These are phyloP conservation scores for Mormyrus hasselquistii DNA, from an alignment of 2,797 vertebrate genomes.

Conservation along the genomic window DNA sequence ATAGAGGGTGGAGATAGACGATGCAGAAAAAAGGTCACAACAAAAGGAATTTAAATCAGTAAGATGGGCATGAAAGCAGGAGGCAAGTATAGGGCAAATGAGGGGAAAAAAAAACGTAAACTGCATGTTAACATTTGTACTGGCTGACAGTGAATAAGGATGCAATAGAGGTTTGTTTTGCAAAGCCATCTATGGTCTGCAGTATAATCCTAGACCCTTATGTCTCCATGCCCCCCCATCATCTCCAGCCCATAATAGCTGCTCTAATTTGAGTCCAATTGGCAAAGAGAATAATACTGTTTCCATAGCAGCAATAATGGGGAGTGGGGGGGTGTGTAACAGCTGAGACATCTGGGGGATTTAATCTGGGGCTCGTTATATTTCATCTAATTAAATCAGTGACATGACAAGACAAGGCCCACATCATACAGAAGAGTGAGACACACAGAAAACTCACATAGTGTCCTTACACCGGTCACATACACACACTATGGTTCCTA, in stretches of 20 bases:
- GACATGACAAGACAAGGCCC: constrained; percentile 52
- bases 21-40: constrained; percentile 42
- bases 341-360: constrained; percentile 71
- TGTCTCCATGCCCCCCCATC: constrained; percentile 47
- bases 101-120: constrained; percentile 22
- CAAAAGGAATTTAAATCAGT: constrained; percentile 39
- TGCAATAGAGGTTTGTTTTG: constrained; percentile 19
- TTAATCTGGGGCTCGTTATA: constrained; percentile 73
- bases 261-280: constrained; percentile 74
- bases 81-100: neutral
- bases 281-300: constrained; percentile 63
- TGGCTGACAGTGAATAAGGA: constrained; percentile 20
- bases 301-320: constrained; percentile 62
- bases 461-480: constrained; percentile 3
- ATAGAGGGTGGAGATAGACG: constrained; percentile 46
- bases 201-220: constrained; percentile 25
- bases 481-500: constrained; percentile 20
- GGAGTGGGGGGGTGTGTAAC: constrained; percentile 47
- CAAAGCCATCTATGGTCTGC: constrained; percentile 28
- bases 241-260: constrained; percentile 73
- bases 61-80: neutral
- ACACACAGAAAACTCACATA: constrained; percentile 16
- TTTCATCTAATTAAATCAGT: constrained; percentile 75
- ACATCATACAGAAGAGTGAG: constrained; percentile 17
- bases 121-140: constrained; percentile 31